Base-by-base conservation (phyloP, 2,888 invertebrate species). In the Ophraella communa region DNA sequence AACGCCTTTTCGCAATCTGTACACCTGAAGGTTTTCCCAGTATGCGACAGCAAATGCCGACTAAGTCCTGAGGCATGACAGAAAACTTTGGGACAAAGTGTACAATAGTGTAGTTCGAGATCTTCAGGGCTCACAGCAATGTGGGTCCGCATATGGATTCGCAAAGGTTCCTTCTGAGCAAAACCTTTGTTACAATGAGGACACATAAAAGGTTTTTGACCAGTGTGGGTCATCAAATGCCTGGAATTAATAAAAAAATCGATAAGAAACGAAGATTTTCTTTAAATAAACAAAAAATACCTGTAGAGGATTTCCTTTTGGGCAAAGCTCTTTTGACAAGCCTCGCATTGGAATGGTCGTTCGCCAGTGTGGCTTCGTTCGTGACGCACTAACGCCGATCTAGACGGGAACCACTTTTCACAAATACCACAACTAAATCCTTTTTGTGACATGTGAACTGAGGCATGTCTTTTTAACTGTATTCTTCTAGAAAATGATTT, bases 111-210 rank as follows among this genome's bases (percentile, higher is more conserved):
- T 67, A 89, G 81, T 71, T 85, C 84, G 27, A 89, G 85, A 66
- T 87, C 82, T 51, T 85, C 81, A 5, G 59, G 59, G 3, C 20
- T 45, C 35, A 87, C 84, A 76, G 84, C 83, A 73, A 87, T 84
- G 76, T 89, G 89, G 27, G 85, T 83, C 1, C 86, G 81, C 76
- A 87, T 85, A 78, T 92, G 92, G 24, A 87, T 84, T 17, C 83
- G 81, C 17, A 92, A 82, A 52, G 90, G 87, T 71, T 88, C 87
- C 61, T 90, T 89, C 79, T 92, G 92, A 0, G 91, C 89, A 81
- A 91, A 92, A 20, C 71, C 87, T 77, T 88, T 89, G 0, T 85
- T 83, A 74, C 92, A 92, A 67, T 82, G 81, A 0, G 84, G 79
- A 77, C 92, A 92, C 69, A 84, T 84, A 82, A 87, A 88, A 7